Evolutionary conservation across 2,113 vertebrate species (phyloP), one percentile per base, ranked within the genome.

Genomic region (Protobothrops mucrosquamatus): DNA sequence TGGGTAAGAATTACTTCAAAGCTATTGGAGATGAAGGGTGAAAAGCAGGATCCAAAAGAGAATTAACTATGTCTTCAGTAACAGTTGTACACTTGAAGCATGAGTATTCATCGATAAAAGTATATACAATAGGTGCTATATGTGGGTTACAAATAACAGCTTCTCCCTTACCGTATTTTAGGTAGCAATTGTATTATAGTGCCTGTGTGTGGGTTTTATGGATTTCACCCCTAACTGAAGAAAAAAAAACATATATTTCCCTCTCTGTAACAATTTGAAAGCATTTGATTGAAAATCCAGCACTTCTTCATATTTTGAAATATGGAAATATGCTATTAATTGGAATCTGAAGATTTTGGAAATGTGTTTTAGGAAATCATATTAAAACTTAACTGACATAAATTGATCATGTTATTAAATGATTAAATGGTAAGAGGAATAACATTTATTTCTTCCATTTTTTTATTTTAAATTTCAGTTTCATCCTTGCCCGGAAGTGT

Each of bases 401-500:
- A 1, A 51, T 81, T 81, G 34, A 39, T 81, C 69, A 6, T 81
- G 6, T 39, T 39, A 43, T 91, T 18, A 51, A 64, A 59, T 29
- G 20, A 39, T 51, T 90, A n/a, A 57, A 29, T 92, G 56, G 56
- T 69, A 52, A 94, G 59, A 2, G 15, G 51, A 89, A 56, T 74
- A 90, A 39, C 55, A 93, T 8, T 92, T 34, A 87, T 87, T 87
- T 26, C 4, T 22, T 59, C 12, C 11, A 54, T 20, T 92, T 91
- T 2, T 95, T 92, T 95, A 52, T 34, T 95, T 93, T 85, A 93
- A 86, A 90, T 89, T 96, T 81, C 96, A 99, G 99, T 95, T 99
- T 99, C 96, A 99, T 99, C 92, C 98, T 99, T 74, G 97, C 99
- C 93, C 98, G 98, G 8, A 99, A 99, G 95, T 98, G 98, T 95